These are phyloP conservation scores for Burhinus bistriatus DNA, from an alignment of 2,113 vertebrate genomes.

Conservation along the genomic window DNA sequence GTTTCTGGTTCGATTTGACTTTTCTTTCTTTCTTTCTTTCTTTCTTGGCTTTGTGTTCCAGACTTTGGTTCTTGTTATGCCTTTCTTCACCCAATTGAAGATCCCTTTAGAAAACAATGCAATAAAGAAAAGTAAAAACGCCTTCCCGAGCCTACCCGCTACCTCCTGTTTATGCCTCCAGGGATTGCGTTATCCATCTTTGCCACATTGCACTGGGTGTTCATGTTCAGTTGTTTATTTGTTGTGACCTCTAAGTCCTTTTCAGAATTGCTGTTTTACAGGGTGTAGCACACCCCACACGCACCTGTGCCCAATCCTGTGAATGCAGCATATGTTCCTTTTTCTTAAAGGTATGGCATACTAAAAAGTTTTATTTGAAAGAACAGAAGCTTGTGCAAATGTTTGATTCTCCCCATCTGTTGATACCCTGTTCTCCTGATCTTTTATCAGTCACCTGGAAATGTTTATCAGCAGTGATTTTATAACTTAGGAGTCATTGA, in stretches of 20 bases:
- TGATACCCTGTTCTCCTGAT: not conserved
- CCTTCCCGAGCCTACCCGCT: not conserved
- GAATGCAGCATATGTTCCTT: accelerated
- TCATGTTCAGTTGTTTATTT: not conserved
- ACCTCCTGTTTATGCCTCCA: not conserved
- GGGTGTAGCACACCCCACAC: not conserved
- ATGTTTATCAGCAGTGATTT: not conserved
- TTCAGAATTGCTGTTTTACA: not conserved
- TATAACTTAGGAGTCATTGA: not conserved
- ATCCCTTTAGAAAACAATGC: constrained; percentile 27
- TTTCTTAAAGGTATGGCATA: not conserved
- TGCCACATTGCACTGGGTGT: not conserved
- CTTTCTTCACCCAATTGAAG: constrained; percentile 30
- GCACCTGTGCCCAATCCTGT: not conserved
- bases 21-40: not conserved
- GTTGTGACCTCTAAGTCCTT: not conserved
- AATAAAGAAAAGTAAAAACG: not conserved
- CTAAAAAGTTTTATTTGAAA: not conserved
- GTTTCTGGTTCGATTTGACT: not conserved
- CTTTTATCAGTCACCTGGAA: not conserved
- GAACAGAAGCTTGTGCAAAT: not conserved
- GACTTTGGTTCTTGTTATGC: constrained; percentile 24
- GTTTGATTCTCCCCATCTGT: not conserved
- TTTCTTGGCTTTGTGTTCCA: constrained; percentile 2
- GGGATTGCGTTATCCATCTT: not conserved